Evolutionary conservation across 2,888 invertebrate genomes (phyloP).

Genomic region (Saturnia japonica): DNA sequence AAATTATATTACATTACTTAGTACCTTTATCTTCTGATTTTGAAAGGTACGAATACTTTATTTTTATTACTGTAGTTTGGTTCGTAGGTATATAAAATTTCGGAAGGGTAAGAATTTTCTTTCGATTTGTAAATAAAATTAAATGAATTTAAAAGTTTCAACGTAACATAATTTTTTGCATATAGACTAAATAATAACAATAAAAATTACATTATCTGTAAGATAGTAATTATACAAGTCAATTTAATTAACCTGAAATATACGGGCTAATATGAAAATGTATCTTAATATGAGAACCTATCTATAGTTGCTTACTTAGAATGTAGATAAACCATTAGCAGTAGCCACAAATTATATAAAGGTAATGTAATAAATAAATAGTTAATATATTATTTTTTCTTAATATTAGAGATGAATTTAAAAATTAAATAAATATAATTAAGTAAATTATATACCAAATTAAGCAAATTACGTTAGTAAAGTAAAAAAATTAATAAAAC

Average conservation of each 20-base stretch:
- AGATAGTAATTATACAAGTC: not conserved
- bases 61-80: not conserved
- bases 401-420: not conserved
- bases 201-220: not conserved
- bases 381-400: not conserved
- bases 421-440: not conserved
- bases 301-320: not conserved
- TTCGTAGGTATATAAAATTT: not conserved
- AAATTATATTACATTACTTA: too few relatives aligned
- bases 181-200: too few relatives aligned
- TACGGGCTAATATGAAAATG: not conserved
- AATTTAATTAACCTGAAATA: not conserved
- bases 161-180: too few relatives aligned
- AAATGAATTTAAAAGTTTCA: not conserved
- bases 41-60: too few relatives aligned
- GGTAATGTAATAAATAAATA: not conserved
- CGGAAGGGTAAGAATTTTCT: not conserved
- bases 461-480: not conserved
- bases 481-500: not conserved
- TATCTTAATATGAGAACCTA: not conserved
- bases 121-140: not conserved
- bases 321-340: not conserved
- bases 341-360: not conserved
- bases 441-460: not conserved
- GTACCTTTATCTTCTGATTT: too few relatives aligned